These are phyloP conservation scores for Hydrocynus forskahlii DNA, from an alignment of 2,797 vertebrate species.

Conservation along the genomic window DNA sequence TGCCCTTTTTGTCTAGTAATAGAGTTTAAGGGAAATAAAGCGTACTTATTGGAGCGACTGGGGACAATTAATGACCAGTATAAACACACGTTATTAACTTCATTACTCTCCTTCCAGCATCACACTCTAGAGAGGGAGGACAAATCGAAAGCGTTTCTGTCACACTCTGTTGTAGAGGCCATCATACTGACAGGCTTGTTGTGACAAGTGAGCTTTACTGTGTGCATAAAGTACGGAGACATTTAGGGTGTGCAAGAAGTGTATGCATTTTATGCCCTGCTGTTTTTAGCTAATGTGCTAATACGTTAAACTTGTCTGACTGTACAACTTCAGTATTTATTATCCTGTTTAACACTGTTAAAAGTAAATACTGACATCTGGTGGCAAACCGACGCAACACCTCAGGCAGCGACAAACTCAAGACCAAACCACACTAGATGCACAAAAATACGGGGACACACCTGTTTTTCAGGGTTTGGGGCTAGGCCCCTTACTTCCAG, in stretches of 20 bases:
- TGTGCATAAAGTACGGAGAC: background rate
- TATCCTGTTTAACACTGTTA: background rate
- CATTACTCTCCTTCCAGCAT: background rate
- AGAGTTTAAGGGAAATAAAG: background rate
- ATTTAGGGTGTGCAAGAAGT: background rate
- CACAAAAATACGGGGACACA: too few relatives aligned
- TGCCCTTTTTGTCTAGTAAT: slow-evolving; percentile 16
- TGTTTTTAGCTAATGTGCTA: background rate
- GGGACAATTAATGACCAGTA: background rate
- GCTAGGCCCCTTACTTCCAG: too few relatives aligned
- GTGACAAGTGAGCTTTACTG: background rate
- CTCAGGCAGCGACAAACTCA: background rate
- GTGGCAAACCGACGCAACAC: slow-evolving; percentile 19
- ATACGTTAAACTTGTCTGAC: background rate
- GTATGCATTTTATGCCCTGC: background rate
- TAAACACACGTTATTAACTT: background rate
- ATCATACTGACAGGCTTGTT: background rate
- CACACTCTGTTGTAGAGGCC: background rate
- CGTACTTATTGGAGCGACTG: background rate
- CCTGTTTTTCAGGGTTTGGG: too few relatives aligned
- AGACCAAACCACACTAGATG: background rate
- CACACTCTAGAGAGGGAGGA: background rate
- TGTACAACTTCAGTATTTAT: background rate
- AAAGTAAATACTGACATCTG: slow-evolving; percentile 38
- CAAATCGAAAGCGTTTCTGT: slow-evolving; percentile 5